Conservation (phyloP, 2,888 invertebrate genomes). For the Drosophila nigricruria region DNA sequence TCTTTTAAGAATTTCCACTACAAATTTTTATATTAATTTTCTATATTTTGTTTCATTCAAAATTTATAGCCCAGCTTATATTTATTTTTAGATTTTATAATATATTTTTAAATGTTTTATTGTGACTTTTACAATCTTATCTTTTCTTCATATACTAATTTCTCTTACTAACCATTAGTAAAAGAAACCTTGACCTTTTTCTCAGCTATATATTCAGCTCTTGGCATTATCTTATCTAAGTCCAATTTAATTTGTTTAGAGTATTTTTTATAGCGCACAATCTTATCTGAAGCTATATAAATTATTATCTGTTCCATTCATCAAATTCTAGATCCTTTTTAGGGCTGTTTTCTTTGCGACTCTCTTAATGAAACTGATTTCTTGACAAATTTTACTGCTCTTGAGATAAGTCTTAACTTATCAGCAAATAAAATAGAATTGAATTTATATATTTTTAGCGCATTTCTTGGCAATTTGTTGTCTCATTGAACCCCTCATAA, state of each 20-base stretch:
- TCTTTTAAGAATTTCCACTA: too few species aligned
- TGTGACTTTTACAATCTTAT: conserved; percentile 2
- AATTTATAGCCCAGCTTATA: too few species aligned
- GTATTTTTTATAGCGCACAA: not conserved
- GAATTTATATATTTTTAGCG: not conserved
- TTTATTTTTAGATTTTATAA: not conserved
- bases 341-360: not conserved
- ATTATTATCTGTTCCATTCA: not conserved
- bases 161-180: not conserved
- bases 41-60: too few species aligned
- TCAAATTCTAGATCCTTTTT: not conserved
- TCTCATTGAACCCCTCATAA: not conserved
- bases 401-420: not conserved
- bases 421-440: not conserved
- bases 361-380: not conserved
- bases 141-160: not conserved
- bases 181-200: conserved; percentile 2
- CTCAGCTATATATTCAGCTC: not conserved
- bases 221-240: conserved; percentile 4
- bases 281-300: not conserved
- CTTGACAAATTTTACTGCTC: not conserved
- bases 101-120: not conserved
- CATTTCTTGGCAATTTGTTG: conserved; percentile 3
- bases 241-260: not conserved
- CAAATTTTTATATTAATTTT: too few species aligned